Evolutionary conservation across 2,797 vertebrate genomes (phyloP).

Genomic region (Gila robusta): DNA sequence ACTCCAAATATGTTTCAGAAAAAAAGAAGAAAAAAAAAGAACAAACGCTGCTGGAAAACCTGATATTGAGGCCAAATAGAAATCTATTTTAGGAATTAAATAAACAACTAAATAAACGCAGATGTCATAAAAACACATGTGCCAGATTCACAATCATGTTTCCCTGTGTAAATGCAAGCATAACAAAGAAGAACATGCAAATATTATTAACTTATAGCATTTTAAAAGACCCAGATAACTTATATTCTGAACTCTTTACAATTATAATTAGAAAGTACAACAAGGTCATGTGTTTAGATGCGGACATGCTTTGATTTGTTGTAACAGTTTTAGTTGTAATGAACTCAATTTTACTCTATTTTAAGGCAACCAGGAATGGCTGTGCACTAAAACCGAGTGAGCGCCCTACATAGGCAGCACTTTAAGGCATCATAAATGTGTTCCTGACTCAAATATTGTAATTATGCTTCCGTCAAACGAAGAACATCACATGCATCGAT

Average conservation of each 20-base stretch:
- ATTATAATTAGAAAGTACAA: background rate
- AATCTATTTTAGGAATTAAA: constrained; percentile 25
- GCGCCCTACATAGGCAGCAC: background rate
- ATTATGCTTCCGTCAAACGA: no score
- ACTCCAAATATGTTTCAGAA: background rate
- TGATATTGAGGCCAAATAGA: background rate
- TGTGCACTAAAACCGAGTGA: background rate
- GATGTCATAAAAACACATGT: background rate
- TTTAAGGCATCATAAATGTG: background rate
- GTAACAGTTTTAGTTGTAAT: background rate
- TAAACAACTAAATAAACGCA: background rate
- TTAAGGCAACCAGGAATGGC: background rate
- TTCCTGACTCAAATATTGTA: no score
- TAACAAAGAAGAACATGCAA: background rate
- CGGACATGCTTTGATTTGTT: background rate
- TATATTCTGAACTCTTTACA: background rate
- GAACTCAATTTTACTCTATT: background rate
- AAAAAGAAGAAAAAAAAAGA: background rate
- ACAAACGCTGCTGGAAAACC: background rate
- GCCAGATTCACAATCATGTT: background rate
- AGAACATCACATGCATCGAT: no score
- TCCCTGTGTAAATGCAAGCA: background rate
- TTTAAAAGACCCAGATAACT: background rate
- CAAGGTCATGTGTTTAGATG: background rate
- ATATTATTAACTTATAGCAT: background rate